phyloP scores from a whole-genome alignment of 2,797 vertebrate genomes.

The Echiichthys vipera region DNA sequence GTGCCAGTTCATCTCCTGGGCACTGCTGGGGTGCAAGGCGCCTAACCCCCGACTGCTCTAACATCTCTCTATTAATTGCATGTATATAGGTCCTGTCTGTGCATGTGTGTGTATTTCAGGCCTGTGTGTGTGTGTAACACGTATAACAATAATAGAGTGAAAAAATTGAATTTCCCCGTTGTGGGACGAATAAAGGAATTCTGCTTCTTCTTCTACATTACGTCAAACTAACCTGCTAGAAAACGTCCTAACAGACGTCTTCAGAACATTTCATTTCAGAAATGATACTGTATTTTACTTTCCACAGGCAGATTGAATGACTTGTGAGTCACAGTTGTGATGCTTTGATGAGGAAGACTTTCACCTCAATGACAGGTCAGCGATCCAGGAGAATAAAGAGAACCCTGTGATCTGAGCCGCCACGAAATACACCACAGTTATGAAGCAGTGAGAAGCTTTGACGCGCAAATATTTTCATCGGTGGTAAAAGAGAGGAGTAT shows the following conservation, averaged over 20 bases:
- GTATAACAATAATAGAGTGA: too few species aligned
- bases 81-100: too few species aligned
- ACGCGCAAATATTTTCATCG: slow-evolving; percentile 4
- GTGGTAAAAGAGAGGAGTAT: not conserved
- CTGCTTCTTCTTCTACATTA: too few species aligned
- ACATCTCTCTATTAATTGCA: too few species aligned
- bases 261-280: not conserved
- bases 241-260: not conserved
- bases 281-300: not conserved
- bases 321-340: not conserved
- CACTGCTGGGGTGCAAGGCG: too few species aligned
- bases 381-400: not conserved
- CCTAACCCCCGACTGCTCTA: too few species aligned
- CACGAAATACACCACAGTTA: slow-evolving; percentile 11
- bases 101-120: too few species aligned
- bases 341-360: not conserved
- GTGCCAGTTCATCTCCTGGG: too few species aligned
- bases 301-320: not conserved
- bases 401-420: not conserved
- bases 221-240: not conserved
- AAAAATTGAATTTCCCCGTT: too few species aligned
- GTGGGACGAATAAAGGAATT: too few species aligned
- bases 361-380: slow-evolving; percentile 36
- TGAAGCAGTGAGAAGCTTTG: not conserved
- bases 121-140: too few species aligned